Conservation (phyloP, 2,797 vertebrate species). For the Psittacula echo region DNA sequence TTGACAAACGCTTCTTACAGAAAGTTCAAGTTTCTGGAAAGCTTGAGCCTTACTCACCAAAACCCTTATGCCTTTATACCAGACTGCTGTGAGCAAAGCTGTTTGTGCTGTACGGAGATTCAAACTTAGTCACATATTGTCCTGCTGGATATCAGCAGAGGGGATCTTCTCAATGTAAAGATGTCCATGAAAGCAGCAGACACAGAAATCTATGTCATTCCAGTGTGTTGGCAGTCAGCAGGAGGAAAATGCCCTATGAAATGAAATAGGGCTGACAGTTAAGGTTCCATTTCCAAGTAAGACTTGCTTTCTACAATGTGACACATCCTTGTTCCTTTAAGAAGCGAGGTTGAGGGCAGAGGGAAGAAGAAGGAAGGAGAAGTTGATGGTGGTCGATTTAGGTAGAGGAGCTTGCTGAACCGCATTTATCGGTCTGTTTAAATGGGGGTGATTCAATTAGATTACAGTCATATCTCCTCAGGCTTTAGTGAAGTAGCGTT, state of each 20-base stretch:
- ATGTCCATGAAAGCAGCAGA: neutral
- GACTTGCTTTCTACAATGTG: slow-evolving; percentile 19
- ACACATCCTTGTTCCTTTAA: neutral
- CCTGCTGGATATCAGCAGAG: neutral
- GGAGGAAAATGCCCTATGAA: neutral
- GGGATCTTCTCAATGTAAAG: neutral
- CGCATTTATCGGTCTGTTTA: slow-evolving; percentile 1
- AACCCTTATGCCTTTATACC: neutral
- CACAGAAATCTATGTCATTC: neutral
- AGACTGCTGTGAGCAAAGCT: neutral
- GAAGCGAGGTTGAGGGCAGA: neutral
- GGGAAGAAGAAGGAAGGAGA: neutral
- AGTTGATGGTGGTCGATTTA: neutral
- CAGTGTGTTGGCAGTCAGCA: neutral
- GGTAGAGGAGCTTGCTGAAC: neutral
- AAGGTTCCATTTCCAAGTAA: slow-evolving; percentile 43
- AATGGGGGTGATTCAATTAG: neutral
- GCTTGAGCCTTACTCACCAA: neutral
- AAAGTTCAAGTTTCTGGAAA: neutral
- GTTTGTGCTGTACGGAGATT: neutral
- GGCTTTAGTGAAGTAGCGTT: neutral
- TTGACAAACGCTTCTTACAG: neutral
- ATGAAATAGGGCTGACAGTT: neutral
- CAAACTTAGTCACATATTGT: neutral
- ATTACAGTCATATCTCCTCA: neutral